Conservation (phyloP, 1,140 invertebrate genomes). For the Caenorhabditis tropicalis region DNA sequence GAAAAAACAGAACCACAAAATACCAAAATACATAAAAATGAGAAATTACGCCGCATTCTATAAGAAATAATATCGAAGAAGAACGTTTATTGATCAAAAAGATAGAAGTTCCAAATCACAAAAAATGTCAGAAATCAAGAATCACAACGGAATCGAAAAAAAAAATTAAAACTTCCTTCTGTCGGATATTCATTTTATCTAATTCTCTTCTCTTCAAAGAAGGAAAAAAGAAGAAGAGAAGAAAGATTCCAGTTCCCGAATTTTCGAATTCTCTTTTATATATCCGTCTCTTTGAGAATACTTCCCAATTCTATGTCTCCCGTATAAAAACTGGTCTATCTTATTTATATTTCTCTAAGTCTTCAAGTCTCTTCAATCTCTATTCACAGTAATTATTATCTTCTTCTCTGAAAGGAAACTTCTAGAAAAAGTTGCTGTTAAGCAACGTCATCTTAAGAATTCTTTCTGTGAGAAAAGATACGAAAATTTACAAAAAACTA, state of each 20-base stretch:
- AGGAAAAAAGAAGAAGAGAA: not conserved
- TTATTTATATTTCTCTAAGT: not conserved
- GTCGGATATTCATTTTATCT: not conserved
- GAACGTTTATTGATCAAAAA: not conserved
- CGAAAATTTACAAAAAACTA: not conserved
- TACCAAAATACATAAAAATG: not conserved
- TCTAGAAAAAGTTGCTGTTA: no score
- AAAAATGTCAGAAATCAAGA: not conserved
- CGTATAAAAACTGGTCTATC: slow-evolving; percentile 14
- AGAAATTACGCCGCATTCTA: not conserved
- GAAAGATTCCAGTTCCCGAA: not conserved
- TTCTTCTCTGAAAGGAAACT: not conserved
- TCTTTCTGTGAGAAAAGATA: not conserved
- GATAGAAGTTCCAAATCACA: not conserved
- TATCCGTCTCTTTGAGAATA: not conserved
- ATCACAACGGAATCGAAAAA: not conserved
- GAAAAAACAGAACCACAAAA: not conserved
- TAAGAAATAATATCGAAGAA: not conserved
- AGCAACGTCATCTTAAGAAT: no score
- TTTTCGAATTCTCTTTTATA: not conserved
- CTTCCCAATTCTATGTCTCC: slow-evolving; percentile 27
- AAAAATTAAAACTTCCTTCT: not conserved
- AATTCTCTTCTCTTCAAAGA: not conserved
- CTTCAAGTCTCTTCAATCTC: not conserved
- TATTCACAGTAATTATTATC: not conserved